These are phyloP conservation scores for Rutpela maculata DNA, from an alignment of 2,888 invertebrate genomes.

Conservation along the genomic window DNA sequence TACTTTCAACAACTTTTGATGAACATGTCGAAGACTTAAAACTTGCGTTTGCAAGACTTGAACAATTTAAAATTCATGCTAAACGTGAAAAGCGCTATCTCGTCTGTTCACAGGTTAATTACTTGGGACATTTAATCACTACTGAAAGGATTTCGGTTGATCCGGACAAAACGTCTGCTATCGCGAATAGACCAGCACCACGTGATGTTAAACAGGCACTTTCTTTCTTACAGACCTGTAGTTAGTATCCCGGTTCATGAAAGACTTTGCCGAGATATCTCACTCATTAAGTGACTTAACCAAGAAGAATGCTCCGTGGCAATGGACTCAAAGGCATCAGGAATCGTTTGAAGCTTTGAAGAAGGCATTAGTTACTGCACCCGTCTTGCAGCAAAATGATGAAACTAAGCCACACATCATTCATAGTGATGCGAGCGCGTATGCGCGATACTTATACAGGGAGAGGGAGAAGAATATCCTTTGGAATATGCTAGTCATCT, in stretches of 20 bases:
- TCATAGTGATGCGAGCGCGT: slow-evolving; percentile 54
- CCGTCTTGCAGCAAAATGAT: too few species aligned
- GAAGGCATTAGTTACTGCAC: too few species aligned
- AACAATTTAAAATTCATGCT: slow-evolving; percentile 49
- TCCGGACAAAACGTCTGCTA: slow-evolving; percentile 55
- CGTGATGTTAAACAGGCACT: slow-evolving; percentile 46
- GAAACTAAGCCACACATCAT: too few species aligned
- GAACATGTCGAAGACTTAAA: too few species aligned
- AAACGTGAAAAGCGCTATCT: slow-evolving; percentile 56
- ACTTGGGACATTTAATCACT: too few species aligned
- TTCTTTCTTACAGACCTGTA: slow-evolving; percentile 42
- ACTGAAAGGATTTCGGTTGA: slow-evolving; percentile 48
- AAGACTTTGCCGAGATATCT: slow-evolving; percentile 42
- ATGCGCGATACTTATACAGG: slow-evolving; percentile 64
- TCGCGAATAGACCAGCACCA: slow-evolving; percentile 43
- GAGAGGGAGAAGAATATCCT: too few species aligned
- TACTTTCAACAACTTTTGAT: too few species aligned
- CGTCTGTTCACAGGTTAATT: slow-evolving; percentile 45
- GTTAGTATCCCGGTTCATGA: slow-evolving; percentile 51
- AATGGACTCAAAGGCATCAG: too few species aligned
- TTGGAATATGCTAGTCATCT: too few species aligned
- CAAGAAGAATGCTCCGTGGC: slow-evolving; percentile 50
- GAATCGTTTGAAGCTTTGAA: too few species aligned
- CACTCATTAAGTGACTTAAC: slow-evolving; percentile 51
- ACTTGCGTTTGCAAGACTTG: slow-evolving; percentile 49